Evolutionary conservation across 2,113 vertebrate genomes (phyloP), one percentile per base, ranked within the genome.

Genomic region (Panthera leo): DNA sequence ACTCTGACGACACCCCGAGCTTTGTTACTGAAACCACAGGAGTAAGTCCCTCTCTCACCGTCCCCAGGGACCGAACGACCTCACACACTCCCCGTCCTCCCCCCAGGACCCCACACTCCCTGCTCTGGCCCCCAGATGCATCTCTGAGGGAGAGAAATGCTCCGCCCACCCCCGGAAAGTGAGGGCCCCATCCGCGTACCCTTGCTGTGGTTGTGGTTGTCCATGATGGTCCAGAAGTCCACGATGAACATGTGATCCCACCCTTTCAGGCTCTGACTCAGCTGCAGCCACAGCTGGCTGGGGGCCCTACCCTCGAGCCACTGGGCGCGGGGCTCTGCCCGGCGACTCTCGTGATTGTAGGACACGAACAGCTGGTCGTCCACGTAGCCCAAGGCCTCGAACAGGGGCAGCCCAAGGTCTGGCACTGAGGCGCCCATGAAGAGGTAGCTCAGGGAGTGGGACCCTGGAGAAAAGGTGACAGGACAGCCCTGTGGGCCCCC

Each of bases 161-260:
- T 58, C 70, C 2, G 0, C 25, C 15, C 14, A n/a, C 25, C 78
- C 9, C 25, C 8, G 51, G 31, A 91, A 18, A 39, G 48, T 4
- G 11, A 58, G 48, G 15, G 2, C 4, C 10, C 21, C 23, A 31
- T 29, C 39, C 87, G 88, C 87, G 0, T 93, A 98, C 97, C 94
- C 29, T 94, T 87, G 84, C 96, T 96, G 48, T 97, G 97, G 70
- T 97, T 97, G 82, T 95, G 67, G 94, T 98, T 98, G 92, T 97
- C 96, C 87, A 98, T 97, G 85, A 98, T 97, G 14, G 95, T 98
- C 98, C 98, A 97, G 88, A 98, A 96, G 88, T 98, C 98, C 1
- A 98, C 80, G 3, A 13, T 97, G 96, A 98, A 98, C 97, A 98
- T 98, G 31, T 98, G 90, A 14, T 97, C 97, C 98, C 98, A 98